Base-by-base conservation (phyloP, 2,113 vertebrate genomes). In the Sinocyclocheilus anophthalmus region DNA sequence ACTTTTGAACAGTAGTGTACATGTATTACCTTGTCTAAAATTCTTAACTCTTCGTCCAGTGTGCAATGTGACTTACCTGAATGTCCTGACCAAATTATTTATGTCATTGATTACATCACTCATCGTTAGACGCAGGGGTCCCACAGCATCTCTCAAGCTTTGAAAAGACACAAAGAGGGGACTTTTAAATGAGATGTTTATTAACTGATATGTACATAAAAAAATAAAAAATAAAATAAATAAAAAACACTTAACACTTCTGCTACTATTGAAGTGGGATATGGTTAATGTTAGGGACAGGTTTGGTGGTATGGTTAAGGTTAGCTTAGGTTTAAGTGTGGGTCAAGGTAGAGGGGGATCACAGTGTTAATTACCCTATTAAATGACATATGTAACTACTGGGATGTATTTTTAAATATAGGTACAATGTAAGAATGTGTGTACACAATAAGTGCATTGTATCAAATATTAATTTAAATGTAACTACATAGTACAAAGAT, bases 61-160 rank as follows among this genome's bases (percentile, higher is more conserved):
- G 9, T 65, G 20, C 3, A 3, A 70, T 45, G 37, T 16, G 8
- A 94, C 94, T 94, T 86, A 99, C 98, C 93, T 95, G 93, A 99
- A 99, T 14, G 98, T 99, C 93, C 92, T 95, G 83, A 99, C 94
- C 86, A 99, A 94, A 87, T 92, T 94, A 94, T 97, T 98, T 78
- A 99, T 91, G 88, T 97, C 94, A 5, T 92, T 93, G 39, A 94
- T 94, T 92, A 98, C 80, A 86, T 98, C 96, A 81, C 88, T 95
- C 87, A 97, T 92, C 80, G 94, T 90, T 88, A 99, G 93, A 86
- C 92, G 90, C 91, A 99, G 95, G 37, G 96, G 94, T 8, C 95
- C 95, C 76, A 97, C 87, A 88, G 98, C 92, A 87, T 91, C 94
- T 89, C 92, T 95, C 81, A 99, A 95, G 67, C 98, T 99, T 55